Percentiles rank a stretch among this genome's conserved stretches.
phyloP scores from a whole-genome alignment of 1,140 invertebrate genomes.

The Pissodes strobi region DNA sequence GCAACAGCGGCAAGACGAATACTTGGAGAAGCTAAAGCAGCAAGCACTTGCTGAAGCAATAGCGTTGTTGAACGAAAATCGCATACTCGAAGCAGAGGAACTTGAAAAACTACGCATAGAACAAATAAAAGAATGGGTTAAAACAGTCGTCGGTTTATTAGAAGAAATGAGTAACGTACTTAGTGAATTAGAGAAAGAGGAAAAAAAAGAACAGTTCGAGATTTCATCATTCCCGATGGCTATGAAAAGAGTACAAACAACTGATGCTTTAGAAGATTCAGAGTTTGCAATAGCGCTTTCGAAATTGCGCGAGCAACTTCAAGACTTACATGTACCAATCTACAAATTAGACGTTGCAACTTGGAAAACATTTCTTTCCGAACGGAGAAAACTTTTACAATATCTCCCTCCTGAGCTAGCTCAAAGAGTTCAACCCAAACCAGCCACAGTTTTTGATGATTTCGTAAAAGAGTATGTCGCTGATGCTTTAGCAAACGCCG shows the following conservation, averaged over 20 bases:
- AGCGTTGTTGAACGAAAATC: constrained; percentile 30
- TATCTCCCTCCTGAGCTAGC: constrained; percentile 42
- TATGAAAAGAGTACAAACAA: constrained; percentile 23
- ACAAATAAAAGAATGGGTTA: constrained; percentile 38
- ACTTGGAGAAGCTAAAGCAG: constrained; percentile 53
- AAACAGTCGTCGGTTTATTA: constrained; percentile 12
- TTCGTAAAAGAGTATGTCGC: constrained; percentile 49
- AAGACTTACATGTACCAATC: constrained; percentile 26
- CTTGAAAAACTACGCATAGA: constrained; percentile 23
- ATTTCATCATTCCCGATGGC: constrained; percentile 42
- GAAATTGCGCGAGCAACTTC: constrained; percentile 27
- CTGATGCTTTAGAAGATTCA: constrained; percentile 30
- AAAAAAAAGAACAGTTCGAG: constrained; percentile 32
- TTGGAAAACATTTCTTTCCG: constrained; percentile 31
- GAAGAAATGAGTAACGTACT: constrained; percentile 11
- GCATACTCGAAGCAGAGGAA: constrained; percentile 24
- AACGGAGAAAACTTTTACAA: constrained; percentile 28
- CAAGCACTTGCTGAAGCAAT: constrained; percentile 53
- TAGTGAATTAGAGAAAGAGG: constrained; percentile 25
- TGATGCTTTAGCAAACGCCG: constrained; percentile 53
- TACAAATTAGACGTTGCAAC: constrained; percentile 17
- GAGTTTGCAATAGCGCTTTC: constrained; percentile 28
- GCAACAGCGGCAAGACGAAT: constrained; percentile 48
- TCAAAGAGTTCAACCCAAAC: constrained; percentile 22
- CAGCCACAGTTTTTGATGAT: constrained; percentile 42